Base-by-base conservation (phyloP, 1,140 invertebrate species). In the Musca vetustissima region DNA sequence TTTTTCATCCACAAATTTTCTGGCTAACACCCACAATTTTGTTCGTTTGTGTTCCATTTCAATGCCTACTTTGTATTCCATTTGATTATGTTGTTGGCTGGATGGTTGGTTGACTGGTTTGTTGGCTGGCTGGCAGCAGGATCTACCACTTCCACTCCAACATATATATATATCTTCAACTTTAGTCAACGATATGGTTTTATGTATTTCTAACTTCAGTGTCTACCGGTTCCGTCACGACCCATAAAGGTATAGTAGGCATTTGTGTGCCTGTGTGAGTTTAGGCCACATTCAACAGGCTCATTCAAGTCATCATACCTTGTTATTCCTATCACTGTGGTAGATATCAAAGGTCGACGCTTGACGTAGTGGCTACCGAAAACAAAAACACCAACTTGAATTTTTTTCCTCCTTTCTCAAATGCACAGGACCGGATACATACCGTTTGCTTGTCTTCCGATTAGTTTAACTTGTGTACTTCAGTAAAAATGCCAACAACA, bases 371-470 rank as follows among this genome's bases (percentile, higher is more conserved):
- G 53, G 53, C 53, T 13, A 57, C n/a, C 24, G 28, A 19, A 28
- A n/a, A 57, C 28, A 57, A 57, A 28, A 57, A 57, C 52, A n/a
- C n/a, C n/a, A 22, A 53, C 52, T 22, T 4, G 19, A 22, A 53
- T 53, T 19, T 28, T 57, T 13, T 19, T n/a, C n/a, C n/a, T n/a
- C 15, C 22, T 57, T 25, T 14, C 19, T 19, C 19, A 19, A 15
- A n/a, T 57, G 53, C 28, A 4, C 19, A 19, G n/a, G 17, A 50
- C 64, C 43, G 64, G 64, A 66, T 50, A 49, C 43, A 66, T 66
- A 49, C 64, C 64, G 64, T 66, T 66, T 66, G 64, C 64, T 66
- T 66, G 64, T 66, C 43, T 66, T 66, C 64, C 64, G 64, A 48
- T 66, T 50, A 66, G 64, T 66, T 66, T 66, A 66, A 66, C 64